Evolutionary conservation across 2,888 invertebrate species (phyloP), one percentile per base, ranked within the genome.

Genomic region (Sphecodes monilicornis): DNA sequence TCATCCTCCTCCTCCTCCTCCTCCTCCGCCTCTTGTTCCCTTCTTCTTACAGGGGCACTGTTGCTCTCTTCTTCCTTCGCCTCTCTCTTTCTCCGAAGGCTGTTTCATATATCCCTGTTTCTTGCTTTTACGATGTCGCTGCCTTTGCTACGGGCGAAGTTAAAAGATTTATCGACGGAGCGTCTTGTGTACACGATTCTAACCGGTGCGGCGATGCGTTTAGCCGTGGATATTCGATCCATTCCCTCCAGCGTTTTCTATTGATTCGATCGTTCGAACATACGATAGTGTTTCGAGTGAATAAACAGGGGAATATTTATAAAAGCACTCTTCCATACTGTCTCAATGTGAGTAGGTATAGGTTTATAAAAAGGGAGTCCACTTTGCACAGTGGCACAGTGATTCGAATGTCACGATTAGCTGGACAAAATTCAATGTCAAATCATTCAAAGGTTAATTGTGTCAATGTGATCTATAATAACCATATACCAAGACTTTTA

Each of bases 121-220:
- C 79, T 83, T 70, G 83, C 76, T 73, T 73, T 85, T 80, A 60
- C 66, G 75, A 77, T 78, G 80, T 77, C 84, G 70, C 76, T 78
- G 86, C 87, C 84, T 78, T 76, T 73, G 78, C 46, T 78, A 82
- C 77, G 54, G 78, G 43, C 60, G 72, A 75, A 83, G 76, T 87
- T 76, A 75, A 81, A 88, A 88, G 88, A 90, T 91, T 91, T 90
- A 89, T 84, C 80, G 85, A 74, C 68, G 84, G 86, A 88, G 88
- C 82, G 84, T 22, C 68, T 71, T 80, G 83, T 84, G 75, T 85
- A 81, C 86, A 76, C 74, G 54, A 2, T 26, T 70, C 41, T 39
- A 73, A 46, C 50, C 26, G 50, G 10, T 46, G 5, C 26, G 29
- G 16, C 64, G 32, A 41, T 36, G 41, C 36, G 64, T 50, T 71